Conservation (phyloP, 1,140 invertebrate species). For the Lycorma delicatula region DNA sequence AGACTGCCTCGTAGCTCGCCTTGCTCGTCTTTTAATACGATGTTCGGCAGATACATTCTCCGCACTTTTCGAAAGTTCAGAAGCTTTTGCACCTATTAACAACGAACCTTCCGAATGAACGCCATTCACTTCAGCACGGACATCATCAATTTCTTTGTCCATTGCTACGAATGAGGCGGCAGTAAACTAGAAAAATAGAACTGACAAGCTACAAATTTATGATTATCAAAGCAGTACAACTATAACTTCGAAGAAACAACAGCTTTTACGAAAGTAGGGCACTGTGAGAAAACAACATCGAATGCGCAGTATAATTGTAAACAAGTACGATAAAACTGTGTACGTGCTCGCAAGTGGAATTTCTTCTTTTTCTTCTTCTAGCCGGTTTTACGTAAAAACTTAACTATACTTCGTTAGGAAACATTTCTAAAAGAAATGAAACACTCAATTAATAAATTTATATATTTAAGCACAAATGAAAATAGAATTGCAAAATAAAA, state of each 20-base stretch:
- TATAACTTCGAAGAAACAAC: too few relatives aligned
- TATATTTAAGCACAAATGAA: too few relatives aligned
- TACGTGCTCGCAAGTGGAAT: not conserved
- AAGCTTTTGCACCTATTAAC: conserved; percentile 7
- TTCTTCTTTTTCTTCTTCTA: not conserved
- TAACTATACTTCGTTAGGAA: too few relatives aligned
- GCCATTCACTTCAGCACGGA: conserved; percentile 6
- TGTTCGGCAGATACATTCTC: conserved; percentile 26
- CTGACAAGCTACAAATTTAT: too few relatives aligned
- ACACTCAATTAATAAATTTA: too few relatives aligned
- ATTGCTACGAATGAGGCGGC: conserved; percentile 6
- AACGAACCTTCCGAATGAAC: conserved; percentile 1
- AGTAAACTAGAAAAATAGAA: not conserved
- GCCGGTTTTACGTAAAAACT: too few relatives aligned
- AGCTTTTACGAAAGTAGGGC: too few relatives aligned
- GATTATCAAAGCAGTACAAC: too few relatives aligned
- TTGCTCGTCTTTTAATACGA: conserved; percentile 45
- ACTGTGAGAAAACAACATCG: not conserved
- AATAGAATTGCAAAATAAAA: too few relatives aligned
- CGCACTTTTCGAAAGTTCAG: conserved; percentile 25
- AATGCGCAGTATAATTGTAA: conserved; percentile 4
- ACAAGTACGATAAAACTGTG: not conserved
- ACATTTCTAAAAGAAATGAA: too few relatives aligned
- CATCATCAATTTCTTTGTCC: conserved; percentile 14
- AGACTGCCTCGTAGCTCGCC: conserved; percentile 43